A percentile compares a stretch with the other conserved stretches of the same genome.
These are phyloP conservation scores for Ischnura elegans DNA, from an alignment of 2,888 invertebrate genomes.

Conservation along the genomic window DNA sequence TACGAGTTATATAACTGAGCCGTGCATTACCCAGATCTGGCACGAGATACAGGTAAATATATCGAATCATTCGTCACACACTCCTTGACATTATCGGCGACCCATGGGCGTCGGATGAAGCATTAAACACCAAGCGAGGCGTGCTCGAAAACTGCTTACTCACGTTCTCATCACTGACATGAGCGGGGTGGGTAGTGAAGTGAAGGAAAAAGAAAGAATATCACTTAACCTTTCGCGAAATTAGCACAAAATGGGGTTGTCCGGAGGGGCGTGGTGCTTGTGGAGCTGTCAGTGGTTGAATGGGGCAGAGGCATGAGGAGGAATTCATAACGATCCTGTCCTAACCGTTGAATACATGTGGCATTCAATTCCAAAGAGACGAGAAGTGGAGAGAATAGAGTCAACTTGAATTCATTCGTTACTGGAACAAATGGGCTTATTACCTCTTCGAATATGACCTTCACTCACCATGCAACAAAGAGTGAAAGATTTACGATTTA, in stretches of 20 bases:
- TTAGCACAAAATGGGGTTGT: not conserved
- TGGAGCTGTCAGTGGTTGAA: not conserved
- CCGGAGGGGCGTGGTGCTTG: not conserved
- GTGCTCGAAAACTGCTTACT: not conserved
- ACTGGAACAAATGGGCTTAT: not conserved
- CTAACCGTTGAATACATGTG: not conserved
- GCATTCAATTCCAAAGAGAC: not conserved
- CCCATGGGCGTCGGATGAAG: not conserved
- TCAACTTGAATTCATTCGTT: not conserved
- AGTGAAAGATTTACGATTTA: too few relatives aligned
- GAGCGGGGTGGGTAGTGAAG: not conserved
- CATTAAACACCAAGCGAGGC: not conserved
- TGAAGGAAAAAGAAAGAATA: not conserved
- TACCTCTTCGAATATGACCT: not conserved
- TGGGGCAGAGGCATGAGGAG: not conserved
- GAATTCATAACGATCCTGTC: not conserved
- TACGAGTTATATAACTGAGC: not conserved
- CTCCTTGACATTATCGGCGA: not conserved
- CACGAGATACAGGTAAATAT: not conserved
- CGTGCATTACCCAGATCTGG: not conserved
- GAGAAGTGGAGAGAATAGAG: not conserved
- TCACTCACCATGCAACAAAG: too few relatives aligned
- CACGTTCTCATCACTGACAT: not conserved
- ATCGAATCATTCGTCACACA: not conserved
- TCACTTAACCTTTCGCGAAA: slow-evolving; percentile 12